Evolutionary conservation across 92 coral and sea anemone species (phyloP).

Genomic region (Palythoa caribaeorum): DNA sequence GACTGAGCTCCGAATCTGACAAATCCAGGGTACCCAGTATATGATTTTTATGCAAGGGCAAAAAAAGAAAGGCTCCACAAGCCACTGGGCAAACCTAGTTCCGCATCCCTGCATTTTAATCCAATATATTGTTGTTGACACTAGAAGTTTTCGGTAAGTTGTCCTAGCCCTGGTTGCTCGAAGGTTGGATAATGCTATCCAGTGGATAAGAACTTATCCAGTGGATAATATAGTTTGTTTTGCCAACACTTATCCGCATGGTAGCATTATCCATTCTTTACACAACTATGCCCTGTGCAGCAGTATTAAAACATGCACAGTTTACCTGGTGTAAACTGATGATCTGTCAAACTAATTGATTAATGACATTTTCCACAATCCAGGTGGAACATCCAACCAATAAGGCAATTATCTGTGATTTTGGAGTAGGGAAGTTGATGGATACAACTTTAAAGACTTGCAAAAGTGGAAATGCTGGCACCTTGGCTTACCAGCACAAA

Average conservation of each 20-base stretch:
- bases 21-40: constrained; percentile 1
- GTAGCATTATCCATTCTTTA: neutral
- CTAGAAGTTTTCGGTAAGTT: constrained; percentile 4
- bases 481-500: constrained; percentile 62
- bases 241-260: neutral
- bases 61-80: constrained; percentile 4
- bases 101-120: constrained; percentile 1
- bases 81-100: constrained; percentile 7
- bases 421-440: constrained; percentile 55
- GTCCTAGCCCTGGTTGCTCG: neutral
- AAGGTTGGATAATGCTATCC: constrained; percentile 1
- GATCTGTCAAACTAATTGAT: neutral
- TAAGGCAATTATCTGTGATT: constrained; percentile 58
- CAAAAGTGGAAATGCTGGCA: constrained; percentile 53
- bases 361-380: constrained; percentile 8
- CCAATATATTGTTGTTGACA: neutral
- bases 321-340: constrained; percentile 1
- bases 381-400: constrained; percentile 56
- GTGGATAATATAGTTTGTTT: neutral
- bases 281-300: constrained; percentile 1
- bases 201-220: constrained; percentile 1
- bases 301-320: constrained; percentile 4
- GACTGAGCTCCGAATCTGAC: neutral
- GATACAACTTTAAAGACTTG: constrained; percentile 49
- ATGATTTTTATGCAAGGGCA: constrained; percentile 4